Evolutionary conservation across 2,797 vertebrate species (phyloP).

Genomic region (Anisognathus igniventris): DNA sequence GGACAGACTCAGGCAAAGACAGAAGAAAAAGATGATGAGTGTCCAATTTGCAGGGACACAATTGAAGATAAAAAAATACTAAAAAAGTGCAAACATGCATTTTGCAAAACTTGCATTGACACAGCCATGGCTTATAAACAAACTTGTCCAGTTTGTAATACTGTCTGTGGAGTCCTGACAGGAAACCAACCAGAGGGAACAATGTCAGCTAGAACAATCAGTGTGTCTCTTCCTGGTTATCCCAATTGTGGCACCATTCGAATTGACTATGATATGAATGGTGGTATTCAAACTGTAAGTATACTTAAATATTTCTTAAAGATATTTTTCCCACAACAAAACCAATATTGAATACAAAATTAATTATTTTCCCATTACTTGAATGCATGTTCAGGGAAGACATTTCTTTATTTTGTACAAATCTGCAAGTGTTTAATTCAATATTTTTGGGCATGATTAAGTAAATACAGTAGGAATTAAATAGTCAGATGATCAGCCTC

Average conservation of each 20-base stretch:
- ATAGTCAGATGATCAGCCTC: background rate
- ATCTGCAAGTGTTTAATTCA: background rate
- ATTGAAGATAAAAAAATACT: conserved; percentile 53
- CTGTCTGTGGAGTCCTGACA: conserved; percentile 21
- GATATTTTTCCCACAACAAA: background rate
- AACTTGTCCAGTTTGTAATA: conserved; percentile 68
- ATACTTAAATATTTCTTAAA: background rate
- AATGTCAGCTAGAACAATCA: accelerated
- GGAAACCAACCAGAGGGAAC: conserved; percentile 71
- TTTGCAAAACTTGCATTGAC: conserved; percentile 66
- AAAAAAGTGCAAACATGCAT: conserved; percentile 70
- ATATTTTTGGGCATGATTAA: background rate
- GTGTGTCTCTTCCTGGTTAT: background rate
- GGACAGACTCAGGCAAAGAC: background rate
- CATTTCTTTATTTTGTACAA: background rate
- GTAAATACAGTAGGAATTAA: background rate
- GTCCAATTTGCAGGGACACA: conserved; percentile 65
- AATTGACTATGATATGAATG: background rate
- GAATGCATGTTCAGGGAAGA: background rate
- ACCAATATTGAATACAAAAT: background rate
- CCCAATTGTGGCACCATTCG: background rate
- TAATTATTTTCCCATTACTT: background rate
- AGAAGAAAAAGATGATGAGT: background rate
- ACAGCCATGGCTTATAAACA: conserved; percentile 34
- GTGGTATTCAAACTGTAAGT: conserved; percentile 75